These are phyloP conservation scores for Acheta domesticus DNA, from an alignment of 2,888 invertebrate genomes.

Conservation along the genomic window DNA sequence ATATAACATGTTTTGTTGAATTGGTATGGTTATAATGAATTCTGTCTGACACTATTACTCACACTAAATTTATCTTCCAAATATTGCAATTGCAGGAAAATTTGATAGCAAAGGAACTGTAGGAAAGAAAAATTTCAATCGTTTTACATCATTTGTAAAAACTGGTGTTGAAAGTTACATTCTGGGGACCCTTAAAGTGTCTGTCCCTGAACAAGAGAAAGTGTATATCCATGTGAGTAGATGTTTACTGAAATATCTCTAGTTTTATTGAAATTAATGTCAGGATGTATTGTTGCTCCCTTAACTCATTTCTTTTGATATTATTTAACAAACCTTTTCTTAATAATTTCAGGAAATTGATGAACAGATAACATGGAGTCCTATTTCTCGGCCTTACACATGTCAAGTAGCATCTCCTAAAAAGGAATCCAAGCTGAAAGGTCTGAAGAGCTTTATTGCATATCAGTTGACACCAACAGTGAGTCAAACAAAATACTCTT, in stretches of 20 bases:
- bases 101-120: constrained; percentile 60
- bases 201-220: constrained; percentile 66
- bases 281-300: too few species aligned
- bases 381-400: constrained; percentile 67
- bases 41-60: too few species aligned
- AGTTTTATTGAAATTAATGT: too few species aligned
- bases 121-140: constrained; percentile 67
- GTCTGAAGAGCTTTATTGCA: constrained; percentile 94
- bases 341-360: constrained; percentile 54
- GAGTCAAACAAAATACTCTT: constrained; percentile 41
- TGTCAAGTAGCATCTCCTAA: constrained; percentile 92
- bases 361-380: constrained; percentile 76
- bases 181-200: constrained; percentile 68
- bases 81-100: constrained; percentile 27
- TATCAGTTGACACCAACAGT: constrained; percentile 91
- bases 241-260: neutral
- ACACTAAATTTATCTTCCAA: too few species aligned
- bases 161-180: constrained; percentile 87
- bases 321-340: neutral
- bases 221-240: constrained; percentile 59
- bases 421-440: constrained; percentile 96
- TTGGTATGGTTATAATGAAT: too few species aligned
- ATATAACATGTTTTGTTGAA: too few species aligned
- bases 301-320: neutral
- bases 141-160: constrained; percentile 87